A percentile compares a stretch with the other conserved stretches of the same genome.
phyloP scores from a whole-genome alignment of 2,888 invertebrate species.

The Nomada hirtipes region DNA sequence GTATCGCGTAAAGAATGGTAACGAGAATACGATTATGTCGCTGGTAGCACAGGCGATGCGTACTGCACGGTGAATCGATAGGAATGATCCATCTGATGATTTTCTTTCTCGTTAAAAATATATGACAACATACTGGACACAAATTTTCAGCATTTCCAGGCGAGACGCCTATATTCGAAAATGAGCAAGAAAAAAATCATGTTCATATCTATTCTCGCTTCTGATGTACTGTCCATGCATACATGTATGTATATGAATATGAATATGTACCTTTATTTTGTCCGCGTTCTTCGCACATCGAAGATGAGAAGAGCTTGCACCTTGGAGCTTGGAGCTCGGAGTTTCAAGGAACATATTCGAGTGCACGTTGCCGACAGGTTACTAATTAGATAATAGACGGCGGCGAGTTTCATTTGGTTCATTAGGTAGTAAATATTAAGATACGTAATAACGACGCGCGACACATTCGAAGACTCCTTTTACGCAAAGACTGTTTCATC shows the following conservation, averaged over 20 bases:
- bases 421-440: constrained; percentile 36
- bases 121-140: not conserved
- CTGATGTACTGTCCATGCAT: not conserved
- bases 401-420: constrained; percentile 20
- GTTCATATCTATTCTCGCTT: not conserved
- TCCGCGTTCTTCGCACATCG: constrained; percentile 8
- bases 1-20: constrained; percentile 1
- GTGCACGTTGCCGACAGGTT: constrained; percentile 5
- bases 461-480: constrained; percentile 54
- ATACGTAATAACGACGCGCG: constrained; percentile 33
- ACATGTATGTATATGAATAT: no score
- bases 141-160: not conserved
- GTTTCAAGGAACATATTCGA: constrained; percentile 17
- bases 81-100: not conserved
- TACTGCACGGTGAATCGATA: constrained; percentile 2
- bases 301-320: constrained; percentile 3
- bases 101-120: not conserved
- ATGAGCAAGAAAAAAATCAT: no score
- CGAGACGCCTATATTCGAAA: no score
- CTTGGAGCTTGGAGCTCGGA: not conserved
- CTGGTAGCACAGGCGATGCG: constrained; percentile 51
- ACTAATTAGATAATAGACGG: constrained; percentile 24
- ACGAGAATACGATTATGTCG: constrained; percentile 39
- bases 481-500: constrained; percentile 59
- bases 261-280: not conserved